Base-by-base conservation (phyloP, 2,797 vertebrate genomes). In the Octomys mimax region DNA sequence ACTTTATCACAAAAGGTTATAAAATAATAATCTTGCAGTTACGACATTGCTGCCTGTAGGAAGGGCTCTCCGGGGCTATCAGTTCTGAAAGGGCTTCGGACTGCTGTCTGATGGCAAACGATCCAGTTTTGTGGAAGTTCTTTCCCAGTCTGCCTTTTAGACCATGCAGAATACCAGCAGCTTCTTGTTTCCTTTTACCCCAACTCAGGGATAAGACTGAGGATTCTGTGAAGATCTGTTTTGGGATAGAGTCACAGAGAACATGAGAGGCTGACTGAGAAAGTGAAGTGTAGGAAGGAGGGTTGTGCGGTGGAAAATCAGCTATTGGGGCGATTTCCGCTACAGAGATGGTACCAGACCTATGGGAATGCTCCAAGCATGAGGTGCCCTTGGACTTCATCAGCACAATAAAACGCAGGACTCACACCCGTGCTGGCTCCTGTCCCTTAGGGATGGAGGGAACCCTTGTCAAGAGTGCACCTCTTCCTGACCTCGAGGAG, bases 41-140 rank as follows among this genome's bases (percentile, higher is more conserved):
- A 28, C 36, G 28, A 18, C 7, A 1, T 49, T 62, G 3, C 18
- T 14, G 39, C 26, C 1, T 26, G 5, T 22, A 2, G 0, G 5
- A 5, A 7, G 18, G 28, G 10, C 7, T 4, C 28, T 73, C 24
- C 1, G 1, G 4, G 2, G 5, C 31, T 59, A 2, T 31, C 36
- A 26, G 39, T 10, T 52, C 10, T 1, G 68, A 16, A 1, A 36
- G 19, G 13, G 33, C 1, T 68, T 22, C 28, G 28, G 49, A 28
- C 1, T 26, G 31, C 19, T 68, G 2, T 61, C 10, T 31, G 42
- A 52, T 24, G 26, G 18, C 8, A 33, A 36, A 70, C 7, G 39
- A 13, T 28, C n/a, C 7, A 36, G n/a, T 70, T 70, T 68, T 73
- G 5, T 31, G 80, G 28, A 83, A 75, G 84, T 28, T 13, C 49